Conservation (phyloP, 2,888 invertebrate species). For the Dryococelus australis region DNA sequence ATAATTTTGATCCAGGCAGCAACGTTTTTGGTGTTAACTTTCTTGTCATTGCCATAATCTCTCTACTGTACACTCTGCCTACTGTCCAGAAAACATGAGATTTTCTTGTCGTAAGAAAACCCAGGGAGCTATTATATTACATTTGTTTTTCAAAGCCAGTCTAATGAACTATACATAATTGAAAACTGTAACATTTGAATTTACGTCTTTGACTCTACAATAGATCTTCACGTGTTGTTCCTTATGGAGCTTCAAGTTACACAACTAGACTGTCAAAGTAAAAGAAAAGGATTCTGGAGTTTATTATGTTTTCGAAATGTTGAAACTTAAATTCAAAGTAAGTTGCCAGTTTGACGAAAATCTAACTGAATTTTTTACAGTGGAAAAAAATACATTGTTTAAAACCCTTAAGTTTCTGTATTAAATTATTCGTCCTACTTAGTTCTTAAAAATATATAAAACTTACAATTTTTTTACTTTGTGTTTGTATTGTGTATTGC, state of each 20-base stretch:
- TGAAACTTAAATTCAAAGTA: neutral
- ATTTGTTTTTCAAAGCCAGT: neutral
- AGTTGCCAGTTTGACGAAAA: neutral
- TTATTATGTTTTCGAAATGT: neutral
- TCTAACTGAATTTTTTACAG: neutral
- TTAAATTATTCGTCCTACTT: neutral
- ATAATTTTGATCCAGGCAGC: neutral
- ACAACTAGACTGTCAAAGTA: neutral
- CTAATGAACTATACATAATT: neutral
- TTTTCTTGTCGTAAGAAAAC: neutral
- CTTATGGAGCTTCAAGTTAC: neutral
- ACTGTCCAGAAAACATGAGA: neutral
- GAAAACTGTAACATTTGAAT: neutral
- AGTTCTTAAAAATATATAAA: neutral
- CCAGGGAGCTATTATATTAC: neutral
- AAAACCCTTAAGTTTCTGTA: too few relatives aligned
- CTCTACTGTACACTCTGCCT: neutral
- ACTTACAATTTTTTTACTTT: neutral
- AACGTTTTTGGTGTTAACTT: neutral
- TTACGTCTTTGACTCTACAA: neutral
- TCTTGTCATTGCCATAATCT: neutral
- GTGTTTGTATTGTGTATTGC: too few relatives aligned
- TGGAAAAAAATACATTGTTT: neutral
- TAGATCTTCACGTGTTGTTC: too few relatives aligned
- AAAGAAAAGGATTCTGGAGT: neutral